Percentiles rank a stretch among this genome's conserved stretches.
Evolutionary conservation across 2,888 invertebrate genomes (phyloP).

Genomic region (Megalurothrips usitatus): DNA sequence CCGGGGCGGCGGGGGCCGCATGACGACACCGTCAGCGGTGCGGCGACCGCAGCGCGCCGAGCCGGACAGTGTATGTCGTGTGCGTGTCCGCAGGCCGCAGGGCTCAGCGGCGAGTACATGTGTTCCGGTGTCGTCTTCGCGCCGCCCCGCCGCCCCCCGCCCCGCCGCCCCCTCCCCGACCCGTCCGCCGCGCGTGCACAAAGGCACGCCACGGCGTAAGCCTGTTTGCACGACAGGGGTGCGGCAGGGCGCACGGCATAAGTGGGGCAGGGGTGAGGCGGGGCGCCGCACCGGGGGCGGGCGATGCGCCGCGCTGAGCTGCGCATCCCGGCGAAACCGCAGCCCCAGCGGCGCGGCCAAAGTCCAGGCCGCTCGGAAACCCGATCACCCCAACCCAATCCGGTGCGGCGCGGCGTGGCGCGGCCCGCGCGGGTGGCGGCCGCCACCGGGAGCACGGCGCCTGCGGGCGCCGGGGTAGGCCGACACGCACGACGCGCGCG

Average conservation of each 20-base stretch:
- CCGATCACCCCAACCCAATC: neutral
- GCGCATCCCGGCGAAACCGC: neutral
- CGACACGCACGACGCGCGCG: neutral
- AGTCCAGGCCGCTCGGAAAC: neutral
- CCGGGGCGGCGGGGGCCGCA: neutral
- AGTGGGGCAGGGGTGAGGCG: neutral
- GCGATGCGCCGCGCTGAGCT: neutral
- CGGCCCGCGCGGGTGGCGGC: neutral
- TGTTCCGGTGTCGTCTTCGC: conserved; percentile 21
- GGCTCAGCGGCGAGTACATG: neutral
- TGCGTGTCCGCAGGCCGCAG: conserved; percentile 18
- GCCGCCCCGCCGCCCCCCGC: neutral
- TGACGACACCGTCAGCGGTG: neutral
- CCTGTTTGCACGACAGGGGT: neutral
- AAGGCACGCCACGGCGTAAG: neutral
- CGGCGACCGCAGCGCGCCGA: neutral
- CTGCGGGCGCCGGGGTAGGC: neutral
- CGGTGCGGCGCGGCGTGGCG: neutral
- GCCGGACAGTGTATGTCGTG: neutral
- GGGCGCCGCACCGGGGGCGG: neutral
- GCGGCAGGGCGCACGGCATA: neutral
- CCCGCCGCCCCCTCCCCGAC: neutral
- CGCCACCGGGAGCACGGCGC: neutral
- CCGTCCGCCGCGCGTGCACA: neutral
- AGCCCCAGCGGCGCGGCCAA: neutral